Base-by-base conservation (phyloP, 2,888 invertebrate species). In the Apodemia mormo region DNA sequence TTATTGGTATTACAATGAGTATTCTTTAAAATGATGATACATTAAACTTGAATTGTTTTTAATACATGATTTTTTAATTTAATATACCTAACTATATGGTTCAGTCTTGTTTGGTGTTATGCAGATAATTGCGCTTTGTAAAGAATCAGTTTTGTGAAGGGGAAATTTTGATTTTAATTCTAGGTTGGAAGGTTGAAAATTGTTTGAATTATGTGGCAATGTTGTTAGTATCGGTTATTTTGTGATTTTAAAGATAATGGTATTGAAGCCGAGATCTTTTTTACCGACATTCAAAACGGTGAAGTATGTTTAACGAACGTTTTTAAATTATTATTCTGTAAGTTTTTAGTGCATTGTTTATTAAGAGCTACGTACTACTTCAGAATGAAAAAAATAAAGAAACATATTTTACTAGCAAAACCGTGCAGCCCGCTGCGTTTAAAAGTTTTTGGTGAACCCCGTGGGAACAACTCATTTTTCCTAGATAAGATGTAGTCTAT, bases 221-320 rank as follows among this genome's bases (percentile, higher is more conserved):
- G 87, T 82, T 84, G 84, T 85, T 79, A 81, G 84, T 82, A 87
- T 87, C 81, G 84, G 88, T 92, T 90, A 92, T 91, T 88, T 88
- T 85, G 90, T 90, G 89, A 90, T 90, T 91, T 64, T 88, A 83
- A 85, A 89, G 89, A 88, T 92, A 91, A 92, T 92, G 86, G 86
- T 91, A 92, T 92, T 92, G 92, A 90, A 90, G 92, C 87, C 88
- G 88, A 80, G 85, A 86, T 86, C 85, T 82, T 81, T 79, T 82
- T 1, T 5, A 49, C 49, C 49, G 6, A 49, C 14, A 14, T 6
- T n/a, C 14, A 49, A 49, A 49, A 14, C 6, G 14, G 49, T 49
- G 49, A n/a, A 14, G 49, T 49, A 45, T 45, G 40, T 40, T 40
- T 40, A 2, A 40, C 8, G 9, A 40, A 9, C 40, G 9, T 40